Evolutionary conservation across 2,888 invertebrate genomes (phyloP), one percentile per base, ranked within the genome.

Genomic region (Allacma fusca): DNA sequence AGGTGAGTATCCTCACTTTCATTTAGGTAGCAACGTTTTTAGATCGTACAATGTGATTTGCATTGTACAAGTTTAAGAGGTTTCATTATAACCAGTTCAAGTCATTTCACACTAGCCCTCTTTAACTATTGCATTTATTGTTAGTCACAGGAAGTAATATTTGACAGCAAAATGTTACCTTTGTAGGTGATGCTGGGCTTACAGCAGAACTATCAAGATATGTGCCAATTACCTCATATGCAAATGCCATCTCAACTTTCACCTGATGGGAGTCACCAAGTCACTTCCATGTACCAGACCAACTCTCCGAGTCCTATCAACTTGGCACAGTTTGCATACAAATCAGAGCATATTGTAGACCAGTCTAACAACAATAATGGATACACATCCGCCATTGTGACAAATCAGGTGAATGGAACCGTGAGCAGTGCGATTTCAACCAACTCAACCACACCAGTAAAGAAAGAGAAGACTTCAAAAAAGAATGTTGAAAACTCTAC

Each of bases 401-500:
- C 73, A 19, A 69, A 23, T 73, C 71, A 74, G 40, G 59, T 71
- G 62, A 64, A 77, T 77, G 75, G 79, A 24, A 77, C 50, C 62
- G 57, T 75, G 59, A 72, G 77, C 71, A 77, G 68, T 75, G 59
- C 80, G 76, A 23, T 73, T 69, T 59, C 80, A 65, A 75, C 76
- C 69, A 77, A 73, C 64, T 44, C 59, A 26, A 62, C 78, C 12
- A 69, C 78, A 24, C 80, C 81, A 26, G 76, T 81, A 0, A 84
- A 84, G 70, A 84, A 84, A 40, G 84, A 84, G 78, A 87, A 86
- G 79, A 86, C 86, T 76, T 92, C 92, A 87, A 93, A 95, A 87
- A 93, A 95, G 87, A 90, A 90, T 84, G 94, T 94, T 86, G 94
- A 93, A 85, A 94, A 93, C 86, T 94, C 94, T 69, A 93, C 94